These are phyloP conservation scores for Volucella zonaria DNA, from an alignment of 2,888 invertebrate species.

Conservation along the genomic window DNA sequence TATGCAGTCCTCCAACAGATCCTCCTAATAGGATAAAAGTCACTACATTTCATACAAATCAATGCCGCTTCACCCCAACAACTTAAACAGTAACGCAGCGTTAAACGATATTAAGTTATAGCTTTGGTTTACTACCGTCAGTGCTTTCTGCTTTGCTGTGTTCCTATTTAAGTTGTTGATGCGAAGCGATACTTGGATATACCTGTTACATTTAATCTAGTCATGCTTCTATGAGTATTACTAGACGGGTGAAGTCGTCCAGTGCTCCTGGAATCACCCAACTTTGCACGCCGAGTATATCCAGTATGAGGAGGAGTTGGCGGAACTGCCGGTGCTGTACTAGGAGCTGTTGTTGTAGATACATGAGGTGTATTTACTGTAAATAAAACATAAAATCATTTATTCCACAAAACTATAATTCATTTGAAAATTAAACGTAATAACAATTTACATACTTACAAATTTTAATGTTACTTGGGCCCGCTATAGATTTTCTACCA, in stretches of 20 bases:
- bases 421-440: too few relatives aligned
- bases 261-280: conserved; percentile 90
- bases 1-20: conserved; percentile 90
- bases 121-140: too few relatives aligned
- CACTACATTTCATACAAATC: neutral
- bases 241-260: conserved; percentile 88
- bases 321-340: conserved; percentile 71
- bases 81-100: neutral
- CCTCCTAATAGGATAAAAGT: conserved; percentile 80
- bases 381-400: conserved; percentile 25
- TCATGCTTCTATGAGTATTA: conserved; percentile 90
- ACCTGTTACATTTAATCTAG: conserved; percentile 89
- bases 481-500: conserved; percentile 50
- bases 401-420: neutral
- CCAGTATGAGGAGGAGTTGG: conserved; percentile 81
- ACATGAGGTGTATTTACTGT: conserved; percentile 76
- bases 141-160: too few relatives aligned
- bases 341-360: conserved; percentile 26
- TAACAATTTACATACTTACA: conserved; percentile 71
- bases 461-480: conserved; percentile 78
- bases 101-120: too few relatives aligned
- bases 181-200: neutral
- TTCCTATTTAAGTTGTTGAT: neutral
- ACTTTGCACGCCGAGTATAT: conserved; percentile 86
- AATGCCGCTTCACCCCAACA: neutral